Evolutionary conservation across 1,140 invertebrate genomes (phyloP), one percentile per base, ranked within the genome.

Genomic region (Euura lappo): DNA sequence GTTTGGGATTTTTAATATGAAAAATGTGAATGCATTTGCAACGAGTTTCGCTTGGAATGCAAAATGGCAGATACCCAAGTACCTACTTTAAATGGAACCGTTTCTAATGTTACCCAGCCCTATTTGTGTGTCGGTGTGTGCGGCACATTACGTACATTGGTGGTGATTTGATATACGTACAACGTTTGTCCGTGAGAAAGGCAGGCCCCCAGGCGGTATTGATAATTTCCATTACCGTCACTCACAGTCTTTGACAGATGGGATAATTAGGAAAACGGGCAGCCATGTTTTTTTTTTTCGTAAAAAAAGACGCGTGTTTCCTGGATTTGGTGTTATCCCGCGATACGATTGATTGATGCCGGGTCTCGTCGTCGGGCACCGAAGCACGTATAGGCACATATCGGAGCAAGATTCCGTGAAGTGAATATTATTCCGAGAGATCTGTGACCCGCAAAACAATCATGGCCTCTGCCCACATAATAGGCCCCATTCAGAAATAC

Each of bases 361-460:
- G 44, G 8, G 28, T 11, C 28, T 68, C 44, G 44, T 10, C 8
- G 67, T 68, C 28, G 28, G 44, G 28, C 67, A 42, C 67, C 8
- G 67, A 68, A 60, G 51, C 8, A 8, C 13, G 28, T 8, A 60
- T 60, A 28, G 51, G 51, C 13, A 60, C 51, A 11, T 11, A 60
- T 60, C 8, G 51, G 51, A 60, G 51, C 13, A 28, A 28, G 28
- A 68, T 68, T 68, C 66, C 66, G 6, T 68, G 66, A 44, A 68
- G 44, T 42, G 66, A 60, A 60, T 60, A 60, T 60, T 60, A 60
- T 60, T 60, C 51, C 66, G 10, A 42, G 66, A 68, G 66, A 42
- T 44, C 44, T 28, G 28, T 68, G 66, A 68, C 66, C 66, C 66
- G 42, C 66, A n/a, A 68, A 68, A 68, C 66, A 68, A 68, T 68